These are phyloP conservation scores for Palythoa caribaeorum DNA, from an alignment of 92 coral and sea anemone species.

Conservation along the genomic window DNA sequence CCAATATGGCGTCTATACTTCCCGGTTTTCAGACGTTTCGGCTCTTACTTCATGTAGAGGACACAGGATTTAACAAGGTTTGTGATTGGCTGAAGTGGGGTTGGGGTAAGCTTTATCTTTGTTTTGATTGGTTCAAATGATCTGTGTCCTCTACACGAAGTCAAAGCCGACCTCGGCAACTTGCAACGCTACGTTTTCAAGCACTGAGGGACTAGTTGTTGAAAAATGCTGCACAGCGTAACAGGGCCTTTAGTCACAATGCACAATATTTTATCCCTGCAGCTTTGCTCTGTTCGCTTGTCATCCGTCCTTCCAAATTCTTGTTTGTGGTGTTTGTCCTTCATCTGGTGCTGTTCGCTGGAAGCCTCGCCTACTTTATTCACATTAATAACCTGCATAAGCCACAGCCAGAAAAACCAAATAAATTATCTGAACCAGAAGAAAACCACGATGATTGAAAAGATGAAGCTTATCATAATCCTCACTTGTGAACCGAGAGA, in stretches of 20 bases:
- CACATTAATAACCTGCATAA: slow-evolving; percentile 41
- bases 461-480: neutral
- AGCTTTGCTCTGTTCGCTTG: slow-evolving; percentile 38
- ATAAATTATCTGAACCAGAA: slow-evolving; percentile 1
- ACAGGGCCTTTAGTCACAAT: neutral
- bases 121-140: too few species aligned
- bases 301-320: slow-evolving; percentile 37
- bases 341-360: slow-evolving; percentile 27
- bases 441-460: slow-evolving; percentile 32
- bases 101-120: too few species aligned
- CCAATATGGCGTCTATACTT: too few species aligned
- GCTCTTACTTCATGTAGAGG: too few species aligned
- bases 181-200: too few species aligned
- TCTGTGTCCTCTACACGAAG: too few species aligned
- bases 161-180: too few species aligned
- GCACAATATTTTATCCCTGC: neutral
- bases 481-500: neutral
- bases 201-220: too few species aligned
- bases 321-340: slow-evolving; percentile 26
- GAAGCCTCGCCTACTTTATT: slow-evolving; percentile 33
- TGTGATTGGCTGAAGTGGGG: too few species aligned
- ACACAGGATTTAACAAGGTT: too few species aligned
- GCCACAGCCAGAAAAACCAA: slow-evolving; percentile 39
- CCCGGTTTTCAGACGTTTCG: too few species aligned
- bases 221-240: neutral